Base-by-base conservation (phyloP, 2,888 invertebrate species). In the Philonicus albiceps region DNA sequence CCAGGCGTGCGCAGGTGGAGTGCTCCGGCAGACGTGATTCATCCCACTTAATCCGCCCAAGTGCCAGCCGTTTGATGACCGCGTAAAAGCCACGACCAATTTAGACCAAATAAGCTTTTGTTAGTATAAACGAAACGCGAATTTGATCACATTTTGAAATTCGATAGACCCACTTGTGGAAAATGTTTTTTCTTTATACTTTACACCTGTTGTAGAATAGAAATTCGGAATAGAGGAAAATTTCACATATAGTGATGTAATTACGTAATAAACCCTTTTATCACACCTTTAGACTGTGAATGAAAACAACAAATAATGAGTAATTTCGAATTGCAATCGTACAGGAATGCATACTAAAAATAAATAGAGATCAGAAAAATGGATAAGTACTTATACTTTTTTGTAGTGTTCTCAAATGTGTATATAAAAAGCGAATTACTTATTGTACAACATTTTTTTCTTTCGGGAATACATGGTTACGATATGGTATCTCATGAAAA, bases 1-100 rank as follows among this genome's bases (percentile, higher is more conserved):
- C 49, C 78, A 64, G 49, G 49, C 27, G 49, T 49, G 78, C 78
- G 49, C 78, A 78, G 78, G 78, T 27, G 78, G 49, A 78, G 78
- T 30, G 43, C 11, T 11, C 22, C 13, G 3, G 16, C 16, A 78
- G 78, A 30, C n/a, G 53, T 78, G 78, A 76, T 43, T 78, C 49
- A 78, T 78, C 49, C 76, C 40, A 40, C 76, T 37, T 37, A 49
- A 22, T 27, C 64, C 27, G 64, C 22, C 64, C 64, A 64, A 64
- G 64, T 27, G 27, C 27, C 64, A 6, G 2, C 22, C 64, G 11
- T 27, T 64, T 27, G 64, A 64, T 22, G 49, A 53, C 49, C 49
- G 49, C n/a, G 49, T n/a, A 53, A 16, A 53, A 16, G 7, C 7
- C 27, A 27, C 22, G 64, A 11, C 19, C 27, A 64, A 64, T 64